Evolutionary conservation across 2,113 vertebrate species (phyloP), one percentile per base, ranked within the genome.

Genomic region (Proterorhinus semilunaris): DNA sequence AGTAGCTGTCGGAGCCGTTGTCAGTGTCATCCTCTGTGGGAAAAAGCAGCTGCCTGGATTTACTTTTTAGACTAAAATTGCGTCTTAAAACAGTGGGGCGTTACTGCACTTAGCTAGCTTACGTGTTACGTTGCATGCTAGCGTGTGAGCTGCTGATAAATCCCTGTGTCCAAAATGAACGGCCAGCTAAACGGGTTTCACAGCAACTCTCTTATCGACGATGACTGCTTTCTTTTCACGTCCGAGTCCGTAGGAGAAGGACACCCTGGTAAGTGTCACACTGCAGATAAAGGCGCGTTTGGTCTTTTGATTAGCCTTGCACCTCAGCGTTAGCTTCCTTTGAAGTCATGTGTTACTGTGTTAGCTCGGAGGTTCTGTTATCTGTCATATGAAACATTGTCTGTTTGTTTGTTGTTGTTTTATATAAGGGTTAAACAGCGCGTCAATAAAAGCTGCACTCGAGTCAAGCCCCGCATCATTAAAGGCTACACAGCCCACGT

Each of bases 171-270:
- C 54, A 90, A 76, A 21, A 97, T 97, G 96, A 97, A 95, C 94
- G 91, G 92, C 0, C 92, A 95, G 6, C 67, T 87, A 48, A 96
- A 95, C 84, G 95, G 95, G 45, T 94, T 94, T 83, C 91, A 94
- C 17, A 91, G 92, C 55, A 93, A 94, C 79, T 90, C 87, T 0
- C 85, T 91, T 66, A 90, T 90, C 54, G 94, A 95, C 62, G 95
- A 95, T 84, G 94, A 94, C 83, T 93, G 92, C 17, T 98, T 98
- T 84, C 93, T 98, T 51, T 98, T 98, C 90, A 96, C 96, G 1
- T 98, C 96, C 0, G 96, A 98, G 63, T 97, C 96, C 0, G 92
- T 93, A 6, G 92, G 92, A 51, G 92, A 93, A 80, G 92, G 92
- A 67, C 92, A 93, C 51, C 95, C 96, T 59, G 96, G 96, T 97